These are phyloP conservation scores for Melanchra persicariae DNA, from an alignment of 2,888 invertebrate genomes.

Conservation along the genomic window DNA sequence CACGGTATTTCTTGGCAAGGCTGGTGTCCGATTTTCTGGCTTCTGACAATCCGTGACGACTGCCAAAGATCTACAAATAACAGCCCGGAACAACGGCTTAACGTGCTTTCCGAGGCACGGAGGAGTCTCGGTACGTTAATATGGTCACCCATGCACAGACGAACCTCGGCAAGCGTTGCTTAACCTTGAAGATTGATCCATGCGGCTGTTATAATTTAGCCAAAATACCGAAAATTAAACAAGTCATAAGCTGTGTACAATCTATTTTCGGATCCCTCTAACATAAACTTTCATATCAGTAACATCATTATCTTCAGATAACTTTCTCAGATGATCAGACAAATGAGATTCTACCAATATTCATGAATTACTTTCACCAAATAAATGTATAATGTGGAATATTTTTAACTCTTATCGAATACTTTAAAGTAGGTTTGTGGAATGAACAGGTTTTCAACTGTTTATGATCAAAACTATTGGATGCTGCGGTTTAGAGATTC, in stretches of 20 bases:
- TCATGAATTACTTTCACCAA: constrained; percentile 61
- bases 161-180: too few species aligned
- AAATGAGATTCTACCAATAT: constrained; percentile 44
- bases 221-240: too few species aligned
- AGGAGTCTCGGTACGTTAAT: too few species aligned
- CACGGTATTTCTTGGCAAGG: too few species aligned
- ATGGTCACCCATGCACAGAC: too few species aligned
- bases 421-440: constrained; percentile 61
- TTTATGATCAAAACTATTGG: constrained; percentile 51
- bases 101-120: too few species aligned
- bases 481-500: constrained; percentile 57
- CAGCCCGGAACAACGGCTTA: too few species aligned
- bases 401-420: constrained; percentile 35
- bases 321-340: constrained; percentile 44
- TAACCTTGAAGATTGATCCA: too few species aligned
- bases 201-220: too few species aligned
- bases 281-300: constrained; percentile 14
- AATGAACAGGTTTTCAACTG: constrained; percentile 57
- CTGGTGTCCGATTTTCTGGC: too few species aligned
- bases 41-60: too few species aligned
- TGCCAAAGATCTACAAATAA: too few species aligned
- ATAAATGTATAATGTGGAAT: constrained; percentile 53
- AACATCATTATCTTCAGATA: constrained; percentile 11
- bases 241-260: neutral
- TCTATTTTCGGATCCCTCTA: neutral